These are phyloP conservation scores for Hydractinia symbiolongicarpus DNA, from an alignment of 30 jellyfish, hydroid and myxozoan species.

Conservation along the genomic window DNA sequence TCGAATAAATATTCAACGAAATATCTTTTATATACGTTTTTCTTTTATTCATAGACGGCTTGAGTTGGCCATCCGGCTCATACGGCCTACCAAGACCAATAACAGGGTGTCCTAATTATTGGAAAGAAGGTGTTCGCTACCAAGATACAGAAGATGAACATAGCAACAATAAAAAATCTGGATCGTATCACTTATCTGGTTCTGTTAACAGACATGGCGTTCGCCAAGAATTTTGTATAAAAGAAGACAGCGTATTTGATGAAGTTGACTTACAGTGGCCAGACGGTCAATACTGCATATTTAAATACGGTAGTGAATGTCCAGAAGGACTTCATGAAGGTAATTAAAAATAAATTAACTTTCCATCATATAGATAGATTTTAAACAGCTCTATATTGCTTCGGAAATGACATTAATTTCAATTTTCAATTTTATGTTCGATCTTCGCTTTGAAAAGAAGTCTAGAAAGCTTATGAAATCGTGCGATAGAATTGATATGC, in stretches of 20 bases:
- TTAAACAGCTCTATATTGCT: too few species aligned
- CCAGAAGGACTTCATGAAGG: slow-evolving; percentile 83
- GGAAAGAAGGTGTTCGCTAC: slow-evolving; percentile 84
- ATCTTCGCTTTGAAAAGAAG: too few species aligned
- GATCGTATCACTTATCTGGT: slow-evolving; percentile 72
- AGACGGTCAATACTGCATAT: slow-evolving; percentile 83
- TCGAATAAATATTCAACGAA: too few species aligned
- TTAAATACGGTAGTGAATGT: slow-evolving; percentile 61
- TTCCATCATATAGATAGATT: neutral
- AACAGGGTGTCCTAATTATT: slow-evolving; percentile 84
- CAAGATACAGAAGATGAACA: slow-evolving; percentile 87
- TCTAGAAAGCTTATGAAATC: too few species aligned
- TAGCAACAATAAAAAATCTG: slow-evolving; percentile 55
- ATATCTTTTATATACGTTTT: too few species aligned
- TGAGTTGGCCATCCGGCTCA: slow-evolving; percentile 86
- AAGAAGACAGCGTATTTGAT: slow-evolving; percentile 36
- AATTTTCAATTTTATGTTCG: too few species aligned
- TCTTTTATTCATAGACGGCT: slow-evolving; percentile 9
- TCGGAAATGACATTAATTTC: too few species aligned
- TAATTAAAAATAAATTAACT: neutral
- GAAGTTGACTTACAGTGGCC: slow-evolving; percentile 75
- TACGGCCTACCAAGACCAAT: slow-evolving; percentile 92
- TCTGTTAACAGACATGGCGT: slow-evolving; percentile 73
- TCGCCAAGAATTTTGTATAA: slow-evolving; percentile 84
- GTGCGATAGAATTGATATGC: too few species aligned